These are phyloP conservation scores for Drosophila ercepeae DNA, from an alignment of 1,140 invertebrate species.

Conservation along the genomic window DNA sequence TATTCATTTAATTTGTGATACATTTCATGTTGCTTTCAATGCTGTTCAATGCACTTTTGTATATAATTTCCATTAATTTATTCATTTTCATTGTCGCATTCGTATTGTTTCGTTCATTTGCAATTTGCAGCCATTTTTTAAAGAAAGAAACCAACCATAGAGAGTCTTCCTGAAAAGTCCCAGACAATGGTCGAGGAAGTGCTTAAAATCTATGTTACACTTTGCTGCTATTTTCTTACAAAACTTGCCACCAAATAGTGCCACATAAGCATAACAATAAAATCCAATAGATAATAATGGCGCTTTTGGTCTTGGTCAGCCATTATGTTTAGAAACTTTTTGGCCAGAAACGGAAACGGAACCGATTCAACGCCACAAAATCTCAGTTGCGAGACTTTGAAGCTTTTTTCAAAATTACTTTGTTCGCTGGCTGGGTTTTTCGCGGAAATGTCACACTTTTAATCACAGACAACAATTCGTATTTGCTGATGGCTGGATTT, in stretches of 20 bases:
- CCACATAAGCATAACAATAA: conserved; percentile 63
- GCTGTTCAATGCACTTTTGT: not conserved
- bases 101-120: not conserved
- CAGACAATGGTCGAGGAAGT: conserved; percentile 48
- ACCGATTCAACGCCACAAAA: not conserved
- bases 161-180: no score
- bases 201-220: conserved; percentile 45
- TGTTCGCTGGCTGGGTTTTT: not conserved
- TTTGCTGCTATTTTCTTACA: conserved; percentile 21
- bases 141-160: no score
- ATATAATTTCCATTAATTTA: not conserved
- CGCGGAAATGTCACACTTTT: conserved; percentile 38
- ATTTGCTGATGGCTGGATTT: conserved; percentile 34
- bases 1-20: conserved; percentile 37
- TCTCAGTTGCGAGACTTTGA: not conserved
- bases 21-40: conserved; percentile 29
- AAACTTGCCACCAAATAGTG: conserved; percentile 34
- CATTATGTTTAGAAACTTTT: conserved; percentile 3
- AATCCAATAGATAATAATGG: conserved; percentile 33
- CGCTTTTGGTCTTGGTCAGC: conserved; percentile 2
- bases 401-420: not conserved
- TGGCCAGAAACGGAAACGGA: conserved; percentile 1
- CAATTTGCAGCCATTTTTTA: no score
- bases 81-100: no score
- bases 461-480: conserved; percentile 55